Evolutionary conservation across 2,797 vertebrate species (phyloP), one percentile per base, ranked within the genome.

Genomic region (Anguilla obscura): DNA sequence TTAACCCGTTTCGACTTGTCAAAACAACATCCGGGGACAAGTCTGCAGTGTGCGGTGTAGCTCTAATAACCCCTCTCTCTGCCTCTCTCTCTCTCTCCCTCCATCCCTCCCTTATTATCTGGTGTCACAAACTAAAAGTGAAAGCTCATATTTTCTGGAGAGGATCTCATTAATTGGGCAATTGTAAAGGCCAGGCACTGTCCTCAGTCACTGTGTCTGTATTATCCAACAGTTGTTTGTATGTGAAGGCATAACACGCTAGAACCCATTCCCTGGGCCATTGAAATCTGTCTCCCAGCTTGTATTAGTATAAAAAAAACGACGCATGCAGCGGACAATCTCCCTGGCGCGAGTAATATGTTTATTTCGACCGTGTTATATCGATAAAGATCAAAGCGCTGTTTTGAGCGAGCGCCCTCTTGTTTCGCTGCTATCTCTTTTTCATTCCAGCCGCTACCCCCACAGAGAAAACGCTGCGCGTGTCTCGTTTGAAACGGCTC

Each of bases 1-100:
- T 93, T 92, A 93, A 92, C 89, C 91, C 87, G 86, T 92, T 93
- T 89, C 89, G 90, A 87, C 85, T 89, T 86, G 91, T 91, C 89
- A 87, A 89, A 92, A 90, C 91, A 92, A 88, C 89, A 63, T 88
- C 88, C 90, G 36, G 91, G 40, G 90, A 87, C 88, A 24, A 87
- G 89, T 89, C 91, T 92, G 91, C 24, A 27, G 3, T 50, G 33
- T 30, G 1, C 16, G 24, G 24, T 8, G 9, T 36, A 36, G 48
- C 71, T 33, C 33, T 74, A 14, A 85, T 60, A 50, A 27, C 54
- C 58, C 12, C 8, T 40, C 50, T 12, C 36, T 85, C 84, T 85
- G n/a, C n/a, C 24, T 85, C 21, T 30, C 52, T 30, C 84, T 58
- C 54, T 85, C 84, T 36, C 45, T 60, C 54, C 45, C n/a, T 85